Percentiles rank a stretch among this genome's conserved stretches.
Evolutionary conservation across 92 coral and sea anemone genomes (phyloP).

Genomic region (Bergia sp.): DNA sequence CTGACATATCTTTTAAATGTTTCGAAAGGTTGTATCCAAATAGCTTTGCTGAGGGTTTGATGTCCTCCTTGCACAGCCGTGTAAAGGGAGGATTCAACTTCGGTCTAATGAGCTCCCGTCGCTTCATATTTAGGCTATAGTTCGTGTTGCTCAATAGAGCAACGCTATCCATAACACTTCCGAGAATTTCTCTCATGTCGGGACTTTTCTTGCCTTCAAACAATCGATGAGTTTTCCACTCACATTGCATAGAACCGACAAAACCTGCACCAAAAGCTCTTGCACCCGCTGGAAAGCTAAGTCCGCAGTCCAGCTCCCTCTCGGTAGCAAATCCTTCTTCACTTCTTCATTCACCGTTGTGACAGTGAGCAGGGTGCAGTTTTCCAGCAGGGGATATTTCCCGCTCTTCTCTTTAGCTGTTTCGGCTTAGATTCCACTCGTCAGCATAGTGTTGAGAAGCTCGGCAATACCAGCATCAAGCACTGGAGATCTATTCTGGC

Average conservation of each 20-base stretch:
- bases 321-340: constrained; percentile 29
- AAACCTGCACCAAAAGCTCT: no score
- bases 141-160: constrained; percentile 27
- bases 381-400: background rate
- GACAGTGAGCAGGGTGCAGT: background rate
- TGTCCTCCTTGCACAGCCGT: constrained; percentile 40
- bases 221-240: no score
- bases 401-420: background rate
- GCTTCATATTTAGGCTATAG: constrained; percentile 26
- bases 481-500: background rate
- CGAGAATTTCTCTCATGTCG: constrained; percentile 1
- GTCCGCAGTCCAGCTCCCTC: constrained; percentile 40
- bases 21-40: constrained; percentile 51
- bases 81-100: constrained; percentile 36
- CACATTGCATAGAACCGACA: no score
- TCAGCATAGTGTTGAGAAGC: background rate
- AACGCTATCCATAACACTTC: constrained; percentile 25
- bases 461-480: background rate
- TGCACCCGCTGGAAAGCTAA: constrained; percentile 38
- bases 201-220: background rate
- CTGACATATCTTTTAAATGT: constrained; percentile 49
- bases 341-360: constrained; percentile 30
- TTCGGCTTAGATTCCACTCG: background rate
- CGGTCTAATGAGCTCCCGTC: constrained; percentile 46
- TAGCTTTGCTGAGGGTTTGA: constrained; percentile 27